phyloP scores from a whole-genome alignment of 2,888 invertebrate genomes.

The Aspidiotus rigidus region DNA sequence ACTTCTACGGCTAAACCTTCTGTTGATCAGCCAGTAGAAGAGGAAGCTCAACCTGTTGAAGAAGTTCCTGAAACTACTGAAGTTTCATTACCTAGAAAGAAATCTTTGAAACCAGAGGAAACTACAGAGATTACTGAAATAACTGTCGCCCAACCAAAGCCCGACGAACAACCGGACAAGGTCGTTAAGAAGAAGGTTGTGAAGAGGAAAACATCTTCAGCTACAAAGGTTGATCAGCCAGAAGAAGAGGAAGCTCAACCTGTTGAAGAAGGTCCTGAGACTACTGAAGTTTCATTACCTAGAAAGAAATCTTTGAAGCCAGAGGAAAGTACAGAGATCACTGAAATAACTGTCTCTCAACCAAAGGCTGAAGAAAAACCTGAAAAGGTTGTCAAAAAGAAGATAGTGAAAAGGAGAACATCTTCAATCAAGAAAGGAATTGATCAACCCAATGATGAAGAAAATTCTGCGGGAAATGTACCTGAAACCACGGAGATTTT shows the following conservation, averaged over 20 bases:
- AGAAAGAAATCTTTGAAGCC: background rate
- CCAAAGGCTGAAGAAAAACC: slow-evolving; percentile 40
- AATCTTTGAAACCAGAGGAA: background rate
- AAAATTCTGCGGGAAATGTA: background rate
- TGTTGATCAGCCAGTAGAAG: background rate
- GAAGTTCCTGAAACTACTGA: background rate
- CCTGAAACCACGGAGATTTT: background rate
- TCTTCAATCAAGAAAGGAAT: background rate
- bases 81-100: background rate
- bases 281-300: background rate
- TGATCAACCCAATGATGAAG: background rate
- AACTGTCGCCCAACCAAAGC: slow-evolving; percentile 40
- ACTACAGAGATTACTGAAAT: slow-evolving; percentile 35
- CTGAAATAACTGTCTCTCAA: slow-evolving; percentile 39
- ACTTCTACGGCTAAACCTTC: slow-evolving; percentile 16
- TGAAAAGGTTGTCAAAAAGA: slow-evolving; percentile 39
- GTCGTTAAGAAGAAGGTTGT: slow-evolving; percentile 38
- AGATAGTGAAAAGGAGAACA: slow-evolving; percentile 40
- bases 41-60: background rate
- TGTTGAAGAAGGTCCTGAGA: background rate
- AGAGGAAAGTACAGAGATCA: slow-evolving; percentile 25
- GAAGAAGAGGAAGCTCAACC: background rate
- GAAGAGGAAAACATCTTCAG: slow-evolving; percentile 38
- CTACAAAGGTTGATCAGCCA: background rate
- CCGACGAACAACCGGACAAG: slow-evolving; percentile 41